Percentiles rank a stretch among this genome's conserved stretches.
Conservation (phyloP, 2,797 vertebrate genomes). For the Potorous gilbertii region DNA sequence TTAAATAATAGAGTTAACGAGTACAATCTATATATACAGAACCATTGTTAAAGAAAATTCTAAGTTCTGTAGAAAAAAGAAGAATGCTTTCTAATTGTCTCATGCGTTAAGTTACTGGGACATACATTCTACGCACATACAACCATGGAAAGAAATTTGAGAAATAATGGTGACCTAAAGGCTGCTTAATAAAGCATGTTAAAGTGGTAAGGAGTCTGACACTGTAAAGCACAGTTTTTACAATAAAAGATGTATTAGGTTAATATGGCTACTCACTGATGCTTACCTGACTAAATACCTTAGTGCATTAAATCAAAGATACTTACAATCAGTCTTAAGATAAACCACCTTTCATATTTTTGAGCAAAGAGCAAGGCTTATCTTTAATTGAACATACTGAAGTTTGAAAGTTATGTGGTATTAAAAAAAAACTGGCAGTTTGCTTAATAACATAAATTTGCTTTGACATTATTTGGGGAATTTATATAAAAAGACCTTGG, state of each 20-base stretch:
- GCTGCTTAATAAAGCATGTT: constrained; percentile 99
- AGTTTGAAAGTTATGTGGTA: constrained; percentile 72
- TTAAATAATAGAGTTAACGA: constrained; percentile 67
- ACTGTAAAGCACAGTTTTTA: constrained; percentile 98
- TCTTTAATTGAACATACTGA: constrained; percentile 68
- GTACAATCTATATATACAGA: constrained; percentile 70
- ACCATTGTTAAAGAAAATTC: constrained; percentile 91
- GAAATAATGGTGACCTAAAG: constrained; percentile 97
- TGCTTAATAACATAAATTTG: constrained; percentile 66
- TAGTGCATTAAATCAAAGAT: constrained; percentile 92
- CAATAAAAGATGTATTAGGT: constrained; percentile 99
- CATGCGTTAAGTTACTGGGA: constrained; percentile 89
- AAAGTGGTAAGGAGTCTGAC: constrained; percentile 94
- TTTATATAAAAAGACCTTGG: constrained; percentile 69
- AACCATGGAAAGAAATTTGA: constrained; percentile 93
- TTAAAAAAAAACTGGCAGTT: constrained; percentile 69
- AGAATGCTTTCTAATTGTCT: constrained; percentile 89
- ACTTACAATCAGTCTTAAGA: constrained; percentile 92
- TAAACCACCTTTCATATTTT: constrained; percentile 86
- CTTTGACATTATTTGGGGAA: constrained; percentile 76
- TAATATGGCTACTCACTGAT: constrained; percentile 99
- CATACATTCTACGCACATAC: constrained; percentile 86
- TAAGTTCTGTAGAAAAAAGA: constrained; percentile 90
- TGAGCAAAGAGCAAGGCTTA: constrained; percentile 78
- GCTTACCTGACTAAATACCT: constrained; percentile 99